phyloP scores from a whole-genome alignment of 1,140 invertebrate genomes.

The Ylistrum balloti region DNA sequence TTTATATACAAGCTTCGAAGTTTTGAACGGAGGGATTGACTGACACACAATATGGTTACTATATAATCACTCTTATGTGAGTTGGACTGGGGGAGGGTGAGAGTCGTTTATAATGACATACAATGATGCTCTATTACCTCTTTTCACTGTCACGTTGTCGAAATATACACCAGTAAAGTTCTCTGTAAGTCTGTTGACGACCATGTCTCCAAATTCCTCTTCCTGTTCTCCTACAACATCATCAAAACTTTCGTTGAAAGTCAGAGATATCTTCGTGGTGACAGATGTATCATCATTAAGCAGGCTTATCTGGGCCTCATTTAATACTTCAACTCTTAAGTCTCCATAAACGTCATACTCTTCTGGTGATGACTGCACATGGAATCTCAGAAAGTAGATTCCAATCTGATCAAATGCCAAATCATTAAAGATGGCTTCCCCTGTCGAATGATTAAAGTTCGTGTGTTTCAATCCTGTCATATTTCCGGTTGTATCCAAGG shows the following conservation, averaged over 20 bases:
- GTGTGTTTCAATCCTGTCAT: slow-evolving; percentile 53
- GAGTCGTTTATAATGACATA: no score
- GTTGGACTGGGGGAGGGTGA: no score
- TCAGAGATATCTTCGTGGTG: slow-evolving; percentile 58
- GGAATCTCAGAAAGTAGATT: slow-evolving; percentile 66
- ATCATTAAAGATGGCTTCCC: slow-evolving; percentile 62
- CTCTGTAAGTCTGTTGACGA: slow-evolving; percentile 51
- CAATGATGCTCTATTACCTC: slow-evolving; percentile 18
- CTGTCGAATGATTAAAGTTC: slow-evolving; percentile 62
- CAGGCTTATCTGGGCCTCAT: slow-evolving; percentile 50
- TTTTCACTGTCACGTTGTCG: slow-evolving; percentile 2
- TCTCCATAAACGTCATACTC: slow-evolving; percentile 66
- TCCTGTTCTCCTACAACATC: slow-evolving; percentile 46
- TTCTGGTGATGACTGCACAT: slow-evolving; percentile 62
- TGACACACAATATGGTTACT: no score
- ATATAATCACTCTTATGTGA: no score
- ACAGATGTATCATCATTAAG: slow-evolving; percentile 56
- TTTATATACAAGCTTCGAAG: no score
- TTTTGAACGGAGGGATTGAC: no score
- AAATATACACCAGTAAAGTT: slow-evolving; percentile 45
- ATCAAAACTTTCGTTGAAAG: slow-evolving; percentile 65
- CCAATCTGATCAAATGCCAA: slow-evolving; percentile 63
- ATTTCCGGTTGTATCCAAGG: slow-evolving; percentile 56
- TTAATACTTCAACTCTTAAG: slow-evolving; percentile 58
- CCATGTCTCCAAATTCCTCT: slow-evolving; percentile 54